Evolutionary conservation across 2,113 vertebrate species (phyloP), one percentile per base, ranked within the genome.

Genomic region (Anser brachyrhynchus): DNA sequence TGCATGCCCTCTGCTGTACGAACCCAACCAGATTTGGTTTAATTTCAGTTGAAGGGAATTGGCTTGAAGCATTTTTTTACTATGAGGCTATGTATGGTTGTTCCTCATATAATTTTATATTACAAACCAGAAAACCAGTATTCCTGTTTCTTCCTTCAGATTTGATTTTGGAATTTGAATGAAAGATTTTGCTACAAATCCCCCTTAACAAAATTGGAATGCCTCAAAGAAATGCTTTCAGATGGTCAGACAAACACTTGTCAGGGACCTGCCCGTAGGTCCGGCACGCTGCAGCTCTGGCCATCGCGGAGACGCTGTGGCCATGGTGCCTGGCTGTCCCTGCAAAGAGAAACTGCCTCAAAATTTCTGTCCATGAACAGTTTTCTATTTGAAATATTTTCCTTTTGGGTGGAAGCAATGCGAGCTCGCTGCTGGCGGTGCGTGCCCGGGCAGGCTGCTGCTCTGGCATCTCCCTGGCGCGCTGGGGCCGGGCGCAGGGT

Each of bases 291-390:
- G 18, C 33, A 39, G 52, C 33, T 61, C 59, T 26, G 54, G 54
- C 54, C 26, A 29, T 33, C 23, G 55, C 9, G 44, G 17, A 44
- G 41, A 25, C 12, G 61, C 28, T 39, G 1, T 0, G 9, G 74
- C 29, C 0, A 0, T 8, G 1, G 54, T 33, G 25, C 43, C n/a
- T 13, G 3, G 33, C 1, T 29, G 37, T 16, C 54, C 58, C 35
- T 52, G 69, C 17, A 46, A 74, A 39, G 3, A 70, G 65, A 49
- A 65, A 19, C n/a, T 55, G 62, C 52, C 10, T 3, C 4, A 73
- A 49, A 33, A 62, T 35, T 20, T 73, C 84, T 28, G 41, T 39
- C 81, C 62, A 73, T 5, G 65, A 61, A 10, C 25, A n/a, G 7
- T n/a, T 73, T 29, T 13, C 9, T 17, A 2, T 14, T 11, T 21